phyloP scores from a whole-genome alignment of 2,888 invertebrate species.

The Emmelina monodactyla region DNA sequence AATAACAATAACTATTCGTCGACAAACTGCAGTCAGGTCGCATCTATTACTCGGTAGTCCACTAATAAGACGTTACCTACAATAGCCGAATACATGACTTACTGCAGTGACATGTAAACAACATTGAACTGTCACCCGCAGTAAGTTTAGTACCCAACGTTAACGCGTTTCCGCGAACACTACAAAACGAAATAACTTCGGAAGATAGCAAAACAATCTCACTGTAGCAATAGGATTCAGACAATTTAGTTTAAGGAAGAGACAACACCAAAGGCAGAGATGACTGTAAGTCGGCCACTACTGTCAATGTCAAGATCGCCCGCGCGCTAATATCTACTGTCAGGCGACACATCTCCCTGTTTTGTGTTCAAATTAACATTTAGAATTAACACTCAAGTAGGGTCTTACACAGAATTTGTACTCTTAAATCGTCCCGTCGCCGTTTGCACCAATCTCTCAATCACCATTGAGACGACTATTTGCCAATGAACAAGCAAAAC shows the following conservation, averaged over 20 bases:
- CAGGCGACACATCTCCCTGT: constrained; percentile 24
- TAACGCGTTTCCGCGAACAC: constrained; percentile 10
- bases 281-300: constrained; percentile 33
- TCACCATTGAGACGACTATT: no score
- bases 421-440: constrained; percentile 66
- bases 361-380: constrained; percentile 45
- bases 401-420: constrained; percentile 79
- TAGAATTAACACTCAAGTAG: constrained; percentile 58
- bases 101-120: no score
- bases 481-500: constrained; percentile 42
- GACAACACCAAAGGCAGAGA: constrained; percentile 60
- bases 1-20: no score
- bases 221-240: constrained; percentile 59
- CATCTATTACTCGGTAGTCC: no score
- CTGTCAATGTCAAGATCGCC: constrained; percentile 28
- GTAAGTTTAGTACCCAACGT: no score
- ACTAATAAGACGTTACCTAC: no score
- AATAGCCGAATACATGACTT: no score
- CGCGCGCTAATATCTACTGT: constrained; percentile 21
- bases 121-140: no score
- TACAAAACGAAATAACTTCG: constrained; percentile 23
- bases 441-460: constrained; percentile 27
- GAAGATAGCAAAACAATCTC: constrained; percentile 48
- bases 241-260: constrained; percentile 43
- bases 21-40: no score